Evolutionary conservation across 2,797 vertebrate genomes (phyloP).

Genomic region (Acanthopagrus latus): DNA sequence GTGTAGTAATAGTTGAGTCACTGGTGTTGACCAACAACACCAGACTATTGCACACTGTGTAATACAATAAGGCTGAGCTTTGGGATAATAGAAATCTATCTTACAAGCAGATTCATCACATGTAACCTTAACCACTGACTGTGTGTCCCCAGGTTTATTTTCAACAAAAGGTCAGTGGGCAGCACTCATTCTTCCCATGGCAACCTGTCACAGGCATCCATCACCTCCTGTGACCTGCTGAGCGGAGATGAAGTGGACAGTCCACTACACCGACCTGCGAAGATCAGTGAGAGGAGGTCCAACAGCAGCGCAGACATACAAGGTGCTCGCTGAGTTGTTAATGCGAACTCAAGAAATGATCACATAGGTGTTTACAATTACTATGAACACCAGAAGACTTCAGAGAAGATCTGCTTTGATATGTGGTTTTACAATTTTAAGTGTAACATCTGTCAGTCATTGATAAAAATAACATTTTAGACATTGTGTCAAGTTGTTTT

Average conservation of each 20-base stretch:
- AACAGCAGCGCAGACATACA: conserved; percentile 91
- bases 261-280: conserved; percentile 81
- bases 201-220: conserved; percentile 90
- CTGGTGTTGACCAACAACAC: conserved; percentile 4
- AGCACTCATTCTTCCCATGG: conserved; percentile 88
- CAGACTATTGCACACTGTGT: background rate
- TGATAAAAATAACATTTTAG: background rate
- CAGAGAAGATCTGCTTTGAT: background rate
- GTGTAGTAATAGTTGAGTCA: conserved; percentile 23
- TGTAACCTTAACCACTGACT: conserved; percentile 7
- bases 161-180: conserved; percentile 87
- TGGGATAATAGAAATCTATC: background rate
- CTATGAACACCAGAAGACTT: background rate
- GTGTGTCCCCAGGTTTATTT: conserved; percentile 84
- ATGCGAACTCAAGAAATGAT: background rate
- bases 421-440: background rate
- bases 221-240: conserved; percentile 87
- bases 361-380: conserved; percentile 6
- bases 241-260: conserved; percentile 89
- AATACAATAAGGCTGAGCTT: background rate
- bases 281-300: conserved; percentile 89
- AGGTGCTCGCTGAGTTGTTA: conserved; percentile 79
- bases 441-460: background rate
- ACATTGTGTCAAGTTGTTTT: background rate
- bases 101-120: background rate